Evolutionary conservation across 37 sponge, comb jelly and placozoan genomes (phyloP).

Genomic region (Bolinopsis microptera): DNA sequence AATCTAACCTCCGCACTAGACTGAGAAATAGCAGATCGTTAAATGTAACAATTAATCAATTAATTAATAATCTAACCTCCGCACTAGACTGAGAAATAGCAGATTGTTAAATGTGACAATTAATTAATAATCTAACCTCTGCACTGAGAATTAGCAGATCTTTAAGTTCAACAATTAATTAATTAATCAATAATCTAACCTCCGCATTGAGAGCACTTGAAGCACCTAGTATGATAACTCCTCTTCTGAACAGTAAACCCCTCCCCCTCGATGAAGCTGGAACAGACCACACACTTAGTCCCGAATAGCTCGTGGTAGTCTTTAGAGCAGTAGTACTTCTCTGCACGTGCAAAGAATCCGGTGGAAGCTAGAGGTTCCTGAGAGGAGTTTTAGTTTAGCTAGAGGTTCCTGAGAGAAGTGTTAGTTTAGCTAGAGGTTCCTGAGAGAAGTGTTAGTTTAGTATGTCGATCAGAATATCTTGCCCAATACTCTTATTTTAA

Average conservation of each 20-base stretch:
- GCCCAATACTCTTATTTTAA: no score
- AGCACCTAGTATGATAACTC: constrained; percentile 47
- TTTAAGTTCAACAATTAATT: no score
- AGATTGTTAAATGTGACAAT: no score
- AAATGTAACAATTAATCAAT: no score
- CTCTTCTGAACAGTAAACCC: constrained; percentile 45
- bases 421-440: neutral
- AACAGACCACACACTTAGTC: constrained; percentile 36
- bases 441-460: neutral
- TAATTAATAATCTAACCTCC: no score
- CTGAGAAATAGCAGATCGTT: no score
- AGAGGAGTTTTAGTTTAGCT: no score
- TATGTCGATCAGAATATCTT: neutral
- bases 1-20: no score
- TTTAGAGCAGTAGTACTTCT: constrained; percentile 63
- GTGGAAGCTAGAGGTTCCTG: constrained; percentile 18
- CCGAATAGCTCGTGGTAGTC: constrained; percentile 65
- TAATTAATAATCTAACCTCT: no score
- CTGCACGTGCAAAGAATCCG: constrained; percentile 34
- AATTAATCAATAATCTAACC: no score
- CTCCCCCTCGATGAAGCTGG: constrained; percentile 47
- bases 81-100: no score
- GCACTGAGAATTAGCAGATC: no score
- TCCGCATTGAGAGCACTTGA: constrained; percentile 42
- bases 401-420: neutral